phyloP scores from a whole-genome alignment of 2,113 vertebrate genomes.

The Nothocercus julius region DNA sequence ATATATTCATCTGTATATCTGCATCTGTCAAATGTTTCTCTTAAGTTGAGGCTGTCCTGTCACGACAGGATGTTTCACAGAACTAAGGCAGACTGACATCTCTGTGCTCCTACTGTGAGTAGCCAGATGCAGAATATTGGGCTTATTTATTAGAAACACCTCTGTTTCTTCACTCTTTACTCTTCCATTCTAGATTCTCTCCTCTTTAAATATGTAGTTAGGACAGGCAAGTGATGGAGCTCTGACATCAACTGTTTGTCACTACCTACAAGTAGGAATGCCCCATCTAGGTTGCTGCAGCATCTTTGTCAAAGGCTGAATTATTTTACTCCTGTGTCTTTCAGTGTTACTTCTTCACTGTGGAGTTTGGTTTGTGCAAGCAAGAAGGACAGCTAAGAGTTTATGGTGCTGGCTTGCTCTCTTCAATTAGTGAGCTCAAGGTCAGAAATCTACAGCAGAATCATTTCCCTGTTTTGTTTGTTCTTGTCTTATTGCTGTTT shows the following conservation, averaged over 20 bases:
- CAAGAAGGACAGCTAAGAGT: conserved; percentile 93
- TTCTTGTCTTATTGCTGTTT: background rate
- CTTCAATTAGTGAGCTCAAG: conserved; percentile 96
- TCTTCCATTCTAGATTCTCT: background rate
- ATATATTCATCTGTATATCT: no score
- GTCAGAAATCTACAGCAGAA: conserved; percentile 71
- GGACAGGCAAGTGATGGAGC: background rate
- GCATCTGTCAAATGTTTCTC: background rate
- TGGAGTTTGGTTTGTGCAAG: conserved; percentile 98
- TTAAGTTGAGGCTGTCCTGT: background rate
- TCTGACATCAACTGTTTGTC: background rate
- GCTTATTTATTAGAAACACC: background rate
- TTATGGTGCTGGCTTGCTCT: conserved; percentile 95
- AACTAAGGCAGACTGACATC: background rate
- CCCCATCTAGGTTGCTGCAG: background rate
- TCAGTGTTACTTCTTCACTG: conserved; percentile 98
- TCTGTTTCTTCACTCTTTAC: background rate
- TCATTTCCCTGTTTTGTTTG: background rate
- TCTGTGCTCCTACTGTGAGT: background rate
- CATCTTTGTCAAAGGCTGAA: background rate
- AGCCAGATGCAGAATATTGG: background rate
- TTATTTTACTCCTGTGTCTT: conserved; percentile 24
- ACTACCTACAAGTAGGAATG: background rate
- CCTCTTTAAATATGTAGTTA: background rate
- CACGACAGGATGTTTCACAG: background rate